Percentiles rank a stretch among this genome's conserved stretches.
phyloP scores from a whole-genome alignment of 2,113 vertebrate genomes.

The Aptenodytes forsteri region DNA sequence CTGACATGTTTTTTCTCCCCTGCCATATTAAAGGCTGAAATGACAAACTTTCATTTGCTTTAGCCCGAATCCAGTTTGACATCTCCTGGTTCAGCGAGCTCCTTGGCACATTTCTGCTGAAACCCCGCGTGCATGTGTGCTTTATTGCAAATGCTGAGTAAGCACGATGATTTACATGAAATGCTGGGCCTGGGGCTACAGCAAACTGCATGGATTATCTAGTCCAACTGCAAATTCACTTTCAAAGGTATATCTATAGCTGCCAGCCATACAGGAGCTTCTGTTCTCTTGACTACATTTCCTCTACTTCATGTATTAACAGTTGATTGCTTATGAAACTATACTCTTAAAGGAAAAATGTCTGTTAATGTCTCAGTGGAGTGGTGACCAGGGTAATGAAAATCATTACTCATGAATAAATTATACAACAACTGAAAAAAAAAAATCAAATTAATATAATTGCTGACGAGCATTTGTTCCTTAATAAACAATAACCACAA shows the following conservation, averaged over 20 bases:
- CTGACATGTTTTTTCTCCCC: neutral
- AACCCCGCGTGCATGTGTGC: neutral
- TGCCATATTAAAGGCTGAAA: neutral
- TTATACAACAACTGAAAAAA: neutral
- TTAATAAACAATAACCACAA: neutral
- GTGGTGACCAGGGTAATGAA: neutral
- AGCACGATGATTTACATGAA: neutral
- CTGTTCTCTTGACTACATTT: neutral
- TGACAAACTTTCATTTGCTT: neutral
- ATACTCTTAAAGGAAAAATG: neutral
- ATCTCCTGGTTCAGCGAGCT: neutral
- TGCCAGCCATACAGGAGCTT: conserved; percentile 9
- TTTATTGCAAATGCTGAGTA: neutral
- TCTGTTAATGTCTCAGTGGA: neutral
- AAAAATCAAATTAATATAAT: neutral
- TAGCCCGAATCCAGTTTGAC: neutral
- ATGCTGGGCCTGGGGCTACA: neutral
- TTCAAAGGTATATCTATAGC: conserved; percentile 16
- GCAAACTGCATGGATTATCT: conserved; percentile 6
- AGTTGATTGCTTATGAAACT: neutral
- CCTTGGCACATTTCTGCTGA: neutral
- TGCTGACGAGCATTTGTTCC: neutral
- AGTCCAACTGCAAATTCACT: neutral
- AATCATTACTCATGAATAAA: neutral
- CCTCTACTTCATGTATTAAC: neutral